Conservation (phyloP, 2,113 vertebrate genomes). For the Pheucticus melanocephalus region DNA sequence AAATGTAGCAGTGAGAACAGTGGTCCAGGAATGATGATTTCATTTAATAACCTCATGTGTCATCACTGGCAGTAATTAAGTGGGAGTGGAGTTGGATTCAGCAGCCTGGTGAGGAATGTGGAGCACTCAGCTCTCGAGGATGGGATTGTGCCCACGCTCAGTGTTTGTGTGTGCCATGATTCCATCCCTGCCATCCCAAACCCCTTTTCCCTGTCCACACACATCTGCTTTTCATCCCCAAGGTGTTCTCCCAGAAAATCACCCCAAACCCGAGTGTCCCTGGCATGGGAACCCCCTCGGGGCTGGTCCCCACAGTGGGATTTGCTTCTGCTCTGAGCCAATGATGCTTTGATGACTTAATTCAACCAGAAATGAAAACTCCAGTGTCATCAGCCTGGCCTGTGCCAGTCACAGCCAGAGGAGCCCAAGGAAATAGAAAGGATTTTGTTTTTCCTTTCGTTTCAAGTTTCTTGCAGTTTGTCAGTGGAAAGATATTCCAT, state of each 20-base stretch:
- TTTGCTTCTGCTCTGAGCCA: not conserved
- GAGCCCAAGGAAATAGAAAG: not conserved
- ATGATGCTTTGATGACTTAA: not conserved
- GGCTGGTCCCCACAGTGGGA: not conserved
- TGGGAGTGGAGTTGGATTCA: not conserved
- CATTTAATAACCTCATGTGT: not conserved
- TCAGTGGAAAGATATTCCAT: not conserved
- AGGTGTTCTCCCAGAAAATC: not conserved
- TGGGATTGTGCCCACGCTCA: not conserved
- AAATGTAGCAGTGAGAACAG: not conserved
- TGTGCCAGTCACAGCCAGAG: not conserved
- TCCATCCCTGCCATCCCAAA: not conserved
- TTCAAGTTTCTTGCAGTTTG: constrained; percentile 10
- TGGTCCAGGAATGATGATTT: not conserved
- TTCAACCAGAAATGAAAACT: not conserved
- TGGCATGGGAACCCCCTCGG: not conserved
- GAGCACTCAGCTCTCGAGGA: rapidly evolving
- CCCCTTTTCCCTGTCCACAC: not conserved
- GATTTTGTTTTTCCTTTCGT: not conserved
- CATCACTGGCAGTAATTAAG: not conserved
- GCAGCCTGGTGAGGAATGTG: not conserved
- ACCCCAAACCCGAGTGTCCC: not conserved
- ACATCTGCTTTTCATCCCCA: not conserved
- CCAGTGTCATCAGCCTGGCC: not conserved
- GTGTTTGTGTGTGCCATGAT: not conserved